Conservation (phyloP, 2,888 invertebrate species). For the Stenotaenia linearis region DNA sequence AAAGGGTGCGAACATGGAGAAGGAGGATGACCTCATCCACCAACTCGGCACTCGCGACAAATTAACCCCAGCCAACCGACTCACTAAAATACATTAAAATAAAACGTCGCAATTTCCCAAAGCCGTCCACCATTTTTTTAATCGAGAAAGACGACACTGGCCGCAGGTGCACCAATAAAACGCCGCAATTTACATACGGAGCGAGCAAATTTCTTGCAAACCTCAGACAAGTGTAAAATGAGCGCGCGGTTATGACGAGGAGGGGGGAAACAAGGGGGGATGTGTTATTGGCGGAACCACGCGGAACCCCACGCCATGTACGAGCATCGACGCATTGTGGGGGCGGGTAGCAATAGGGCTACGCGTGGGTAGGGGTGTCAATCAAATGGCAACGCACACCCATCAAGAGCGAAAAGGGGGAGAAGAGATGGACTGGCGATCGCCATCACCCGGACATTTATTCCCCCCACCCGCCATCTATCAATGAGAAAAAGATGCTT, state of each 20-base stretch:
- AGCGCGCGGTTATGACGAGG: background rate
- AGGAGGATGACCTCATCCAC: constrained; percentile 5
- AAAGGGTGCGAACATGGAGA: constrained; percentile 19
- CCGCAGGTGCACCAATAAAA: background rate
- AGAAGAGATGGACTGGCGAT: background rate
- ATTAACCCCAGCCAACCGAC: background rate
- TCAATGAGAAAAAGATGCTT: background rate
- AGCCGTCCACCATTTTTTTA: background rate
- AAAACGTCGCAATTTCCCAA: background rate
- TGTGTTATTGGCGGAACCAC: constrained; percentile 5
- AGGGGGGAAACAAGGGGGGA: background rate
- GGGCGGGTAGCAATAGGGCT: constrained; percentile 9
- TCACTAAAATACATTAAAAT: background rate
- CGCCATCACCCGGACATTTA: background rate
- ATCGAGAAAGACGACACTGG: background rate
- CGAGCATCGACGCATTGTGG: background rate
- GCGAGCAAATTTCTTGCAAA: background rate
- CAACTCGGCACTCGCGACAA: constrained; percentile 1
- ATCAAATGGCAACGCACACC: constrained; percentile 19
- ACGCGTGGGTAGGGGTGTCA: constrained; percentile 11
- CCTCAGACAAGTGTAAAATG: constrained; percentile 12
- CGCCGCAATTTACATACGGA: background rate
- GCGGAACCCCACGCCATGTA: constrained; percentile 1
- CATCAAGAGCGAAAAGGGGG: background rate
- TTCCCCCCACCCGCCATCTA: background rate